A percentile compares a stretch with the other conserved stretches of the same genome.
Conservation (phyloP, 2,113 vertebrate genomes). For the Upupa epops region DNA sequence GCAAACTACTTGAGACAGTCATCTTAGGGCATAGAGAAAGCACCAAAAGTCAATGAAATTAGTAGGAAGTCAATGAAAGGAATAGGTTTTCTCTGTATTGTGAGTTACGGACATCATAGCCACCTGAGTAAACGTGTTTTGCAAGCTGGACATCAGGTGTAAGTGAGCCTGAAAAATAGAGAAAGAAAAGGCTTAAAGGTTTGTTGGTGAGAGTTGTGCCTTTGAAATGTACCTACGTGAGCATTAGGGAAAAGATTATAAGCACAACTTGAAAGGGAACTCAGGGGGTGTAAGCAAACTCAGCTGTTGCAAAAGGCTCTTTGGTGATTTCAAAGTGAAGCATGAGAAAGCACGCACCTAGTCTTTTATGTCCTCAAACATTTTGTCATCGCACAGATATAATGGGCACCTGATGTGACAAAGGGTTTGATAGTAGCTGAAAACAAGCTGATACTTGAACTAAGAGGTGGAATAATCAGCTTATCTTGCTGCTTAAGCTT, state of each 20-base stretch:
- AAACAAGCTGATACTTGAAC: slow-evolving; percentile 17
- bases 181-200: background rate
- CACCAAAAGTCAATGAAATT: no score
- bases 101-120: background rate
- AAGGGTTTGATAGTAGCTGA: background rate
- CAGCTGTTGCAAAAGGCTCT: background rate
- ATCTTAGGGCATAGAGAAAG: background rate
- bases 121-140: background rate
- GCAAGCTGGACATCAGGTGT: background rate
- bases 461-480: slow-evolving; percentile 1
- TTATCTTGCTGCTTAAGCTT: background rate
- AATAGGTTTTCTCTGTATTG: background rate
- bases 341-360: background rate
- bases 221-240: background rate
- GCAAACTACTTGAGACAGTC: background rate
- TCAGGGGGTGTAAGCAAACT: background rate
- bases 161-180: background rate
- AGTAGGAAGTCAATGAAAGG: background rate
- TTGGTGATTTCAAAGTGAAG: background rate
- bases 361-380: background rate
- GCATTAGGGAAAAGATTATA: background rate
- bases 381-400: background rate
- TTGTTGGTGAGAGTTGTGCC: background rate
- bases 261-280: background rate
- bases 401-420: background rate